Percentiles rank a stretch among this genome's conserved stretches.
phyloP scores from a whole-genome alignment of 2,888 invertebrate species.

The Psylliodes chrysocephalus region DNA sequence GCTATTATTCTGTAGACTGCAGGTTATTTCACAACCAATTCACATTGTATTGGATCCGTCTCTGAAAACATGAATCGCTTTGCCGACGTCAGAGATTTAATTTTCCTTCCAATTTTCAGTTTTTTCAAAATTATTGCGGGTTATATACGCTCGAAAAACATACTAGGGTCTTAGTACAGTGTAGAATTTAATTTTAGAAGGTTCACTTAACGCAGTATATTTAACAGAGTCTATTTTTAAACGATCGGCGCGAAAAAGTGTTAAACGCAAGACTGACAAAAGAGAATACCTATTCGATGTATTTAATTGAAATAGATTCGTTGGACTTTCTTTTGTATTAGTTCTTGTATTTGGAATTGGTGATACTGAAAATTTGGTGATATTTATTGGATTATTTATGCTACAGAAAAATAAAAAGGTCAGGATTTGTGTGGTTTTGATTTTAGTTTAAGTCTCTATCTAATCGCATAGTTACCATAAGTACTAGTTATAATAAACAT shows the following conservation, averaged over 20 bases:
- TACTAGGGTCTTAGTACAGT: slow-evolving; percentile 17
- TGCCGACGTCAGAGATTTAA: not conserved
- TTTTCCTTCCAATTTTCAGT: slow-evolving; percentile 19
- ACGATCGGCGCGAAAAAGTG: slow-evolving; percentile 9
- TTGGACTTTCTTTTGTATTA: not conserved
- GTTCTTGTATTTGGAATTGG: not conserved
- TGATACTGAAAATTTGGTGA: not conserved
- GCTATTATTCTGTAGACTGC: no score
- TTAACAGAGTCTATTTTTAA: slow-evolving; percentile 5
- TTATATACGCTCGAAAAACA: slow-evolving; percentile 22
- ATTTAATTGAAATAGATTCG: not conserved
- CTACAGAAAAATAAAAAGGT: not conserved
- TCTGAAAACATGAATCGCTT: slow-evolving; percentile 3
- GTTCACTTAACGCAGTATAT: slow-evolving; percentile 10
- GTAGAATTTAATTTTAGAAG: slow-evolving; percentile 16
- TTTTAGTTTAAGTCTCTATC: no score
- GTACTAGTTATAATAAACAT: no score
- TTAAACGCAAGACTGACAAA: not conserved
- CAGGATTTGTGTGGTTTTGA: not conserved
- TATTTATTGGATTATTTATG: not conserved
- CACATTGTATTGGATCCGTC: not conserved
- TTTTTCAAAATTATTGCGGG: slow-evolving; percentile 18
- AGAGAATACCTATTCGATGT: not conserved
- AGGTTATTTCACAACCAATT: no score
- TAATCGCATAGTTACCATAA: no score